phyloP scores from a whole-genome alignment of 2,797 vertebrate species.

The Apodemus agrarius region DNA sequence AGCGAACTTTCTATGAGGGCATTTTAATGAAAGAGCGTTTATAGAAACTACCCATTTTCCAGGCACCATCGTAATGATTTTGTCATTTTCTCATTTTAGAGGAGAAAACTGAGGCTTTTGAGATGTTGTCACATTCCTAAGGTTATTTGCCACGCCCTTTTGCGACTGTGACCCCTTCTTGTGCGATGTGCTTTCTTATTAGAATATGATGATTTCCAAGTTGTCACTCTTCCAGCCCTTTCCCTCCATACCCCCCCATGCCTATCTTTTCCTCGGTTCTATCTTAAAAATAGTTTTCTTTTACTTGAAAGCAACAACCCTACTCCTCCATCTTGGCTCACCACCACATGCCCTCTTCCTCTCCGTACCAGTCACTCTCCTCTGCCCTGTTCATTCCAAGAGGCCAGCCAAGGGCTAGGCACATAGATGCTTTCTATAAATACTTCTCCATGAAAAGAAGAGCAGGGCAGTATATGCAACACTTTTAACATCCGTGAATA shows the following conservation, averaged over 20 bases:
- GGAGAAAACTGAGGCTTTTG: background rate
- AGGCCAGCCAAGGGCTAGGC: background rate
- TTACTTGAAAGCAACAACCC: background rate
- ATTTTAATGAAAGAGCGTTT: background rate
- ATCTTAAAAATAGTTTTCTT: slow-evolving; percentile 10
- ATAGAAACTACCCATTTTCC: background rate
- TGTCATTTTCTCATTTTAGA: slow-evolving; percentile 23
- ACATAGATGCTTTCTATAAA: slow-evolving; percentile 3
- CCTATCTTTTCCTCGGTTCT: background rate
- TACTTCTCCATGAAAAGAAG: slow-evolving; percentile 33
- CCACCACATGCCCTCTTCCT: background rate
- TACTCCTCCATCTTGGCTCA: background rate
- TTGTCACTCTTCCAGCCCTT: background rate
- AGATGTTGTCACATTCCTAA: background rate
- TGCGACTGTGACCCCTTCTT: background rate
- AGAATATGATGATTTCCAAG: background rate
- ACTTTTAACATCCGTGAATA: slow-evolving; percentile 39
- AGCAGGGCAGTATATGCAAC: background rate
- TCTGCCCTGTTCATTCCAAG: slow-evolving; percentile 13
- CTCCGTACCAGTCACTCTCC: background rate
- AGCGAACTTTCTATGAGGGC: background rate
- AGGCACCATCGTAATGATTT: background rate
- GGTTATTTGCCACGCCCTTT: background rate
- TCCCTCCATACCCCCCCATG: background rate
- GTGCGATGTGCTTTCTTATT: background rate